Conservation (phyloP, 2,888 invertebrate species). For the Orthonevra nobilis region DNA sequence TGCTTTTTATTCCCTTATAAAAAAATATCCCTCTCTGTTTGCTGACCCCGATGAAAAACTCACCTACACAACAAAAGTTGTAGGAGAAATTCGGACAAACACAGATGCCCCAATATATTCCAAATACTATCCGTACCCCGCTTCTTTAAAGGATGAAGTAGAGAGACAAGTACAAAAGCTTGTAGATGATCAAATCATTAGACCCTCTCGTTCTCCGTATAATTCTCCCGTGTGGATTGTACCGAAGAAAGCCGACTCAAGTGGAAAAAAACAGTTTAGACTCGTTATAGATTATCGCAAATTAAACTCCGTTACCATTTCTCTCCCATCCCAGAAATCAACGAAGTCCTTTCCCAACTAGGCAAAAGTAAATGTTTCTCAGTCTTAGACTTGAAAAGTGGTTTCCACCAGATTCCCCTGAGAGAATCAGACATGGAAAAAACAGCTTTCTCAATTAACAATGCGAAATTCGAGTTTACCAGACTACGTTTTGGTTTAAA, state of each 20-base stretch:
- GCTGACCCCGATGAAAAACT: slow-evolving; percentile 10
- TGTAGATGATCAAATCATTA: slow-evolving; percentile 31
- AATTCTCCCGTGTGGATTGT: slow-evolving; percentile 50
- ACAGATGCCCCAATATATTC: slow-evolving; percentile 34
- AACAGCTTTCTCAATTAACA: too few relatives aligned
- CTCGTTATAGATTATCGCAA: too few relatives aligned
- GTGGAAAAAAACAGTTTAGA: slow-evolving; percentile 16
- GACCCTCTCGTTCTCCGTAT: slow-evolving; percentile 34
- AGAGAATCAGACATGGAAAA: too few relatives aligned
- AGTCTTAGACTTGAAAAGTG: too few relatives aligned
- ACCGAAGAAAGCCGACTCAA: slow-evolving; percentile 34
- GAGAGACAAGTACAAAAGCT: slow-evolving; percentile 22
- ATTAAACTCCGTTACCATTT: too few relatives aligned
- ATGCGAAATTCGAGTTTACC: too few relatives aligned
- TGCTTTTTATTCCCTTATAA: slow-evolving; percentile 1
- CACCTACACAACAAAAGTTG: slow-evolving; percentile 18
- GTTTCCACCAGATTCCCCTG: too few relatives aligned
- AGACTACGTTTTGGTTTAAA: too few relatives aligned
- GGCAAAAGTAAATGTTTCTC: too few relatives aligned
- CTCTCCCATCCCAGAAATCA: too few relatives aligned
- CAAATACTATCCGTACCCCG: slow-evolving; percentile 29
- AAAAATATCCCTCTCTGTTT: slow-evolving; percentile 3
- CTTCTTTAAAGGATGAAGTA: slow-evolving; percentile 20
- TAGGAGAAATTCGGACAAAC: slow-evolving; percentile 38
- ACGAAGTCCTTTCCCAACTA: slow-evolving; percentile 8